Evolutionary conservation across 2,113 vertebrate genomes (phyloP).

Genomic region (Grantiella picta): DNA sequence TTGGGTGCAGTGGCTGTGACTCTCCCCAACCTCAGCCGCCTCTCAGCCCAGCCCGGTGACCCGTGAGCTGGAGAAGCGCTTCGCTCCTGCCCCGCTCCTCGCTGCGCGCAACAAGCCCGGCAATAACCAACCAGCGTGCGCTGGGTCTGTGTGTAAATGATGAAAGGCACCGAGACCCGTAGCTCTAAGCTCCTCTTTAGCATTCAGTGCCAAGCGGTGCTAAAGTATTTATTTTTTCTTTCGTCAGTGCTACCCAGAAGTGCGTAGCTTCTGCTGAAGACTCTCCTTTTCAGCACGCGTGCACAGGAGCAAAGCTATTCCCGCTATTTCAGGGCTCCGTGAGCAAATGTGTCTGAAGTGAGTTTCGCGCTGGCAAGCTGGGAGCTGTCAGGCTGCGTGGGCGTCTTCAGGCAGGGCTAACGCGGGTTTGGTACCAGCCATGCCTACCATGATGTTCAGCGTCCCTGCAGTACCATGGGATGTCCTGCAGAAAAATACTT

Average conservation of each 20-base stretch:
- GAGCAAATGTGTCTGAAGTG: background rate
- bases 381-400: background rate
- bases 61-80: background rate
- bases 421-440: background rate
- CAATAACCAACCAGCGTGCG: fast-evolving
- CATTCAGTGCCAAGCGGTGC: background rate
- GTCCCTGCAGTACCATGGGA: background rate
- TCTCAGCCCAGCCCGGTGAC: background rate
- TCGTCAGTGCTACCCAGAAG: background rate
- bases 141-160: fast-evolving
- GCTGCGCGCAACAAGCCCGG: background rate
- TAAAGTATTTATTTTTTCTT: background rate
- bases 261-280: background rate
- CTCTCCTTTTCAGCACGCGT: background rate
- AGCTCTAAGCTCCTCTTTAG: background rate
- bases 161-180: too few relatives aligned
- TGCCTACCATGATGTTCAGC: background rate
- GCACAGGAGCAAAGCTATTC: background rate
- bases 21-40: background rate
- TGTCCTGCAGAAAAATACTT: background rate
- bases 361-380: background rate
- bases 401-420: background rate
- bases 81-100: background rate
- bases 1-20: fast-evolving
- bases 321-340: background rate